phyloP scores from a whole-genome alignment of 1,140 invertebrate genomes.

The Drosophila kikkawai region DNA sequence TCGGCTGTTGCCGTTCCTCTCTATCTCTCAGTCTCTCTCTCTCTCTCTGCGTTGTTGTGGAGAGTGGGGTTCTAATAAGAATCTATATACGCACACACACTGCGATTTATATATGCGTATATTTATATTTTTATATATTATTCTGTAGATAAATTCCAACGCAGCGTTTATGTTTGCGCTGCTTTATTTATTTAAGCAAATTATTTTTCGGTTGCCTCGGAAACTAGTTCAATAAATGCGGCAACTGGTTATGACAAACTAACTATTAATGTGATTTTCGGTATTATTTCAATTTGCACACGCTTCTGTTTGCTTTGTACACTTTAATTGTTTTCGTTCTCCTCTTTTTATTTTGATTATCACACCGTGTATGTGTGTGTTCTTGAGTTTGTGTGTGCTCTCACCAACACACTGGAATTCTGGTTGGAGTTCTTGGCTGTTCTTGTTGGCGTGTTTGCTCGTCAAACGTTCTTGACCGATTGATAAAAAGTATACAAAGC shows the following conservation, averaged over 20 bases:
- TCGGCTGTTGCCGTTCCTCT: constrained; percentile 15
- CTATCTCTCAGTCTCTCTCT: background rate
- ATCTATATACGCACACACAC: constrained; percentile 28
- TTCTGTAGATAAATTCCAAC: constrained; percentile 70
- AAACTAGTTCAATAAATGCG: constrained; percentile 74
- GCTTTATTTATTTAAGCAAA: constrained; percentile 80
- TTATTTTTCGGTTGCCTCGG: constrained; percentile 44
- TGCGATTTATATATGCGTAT: constrained; percentile 1
- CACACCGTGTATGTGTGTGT: constrained; percentile 36
- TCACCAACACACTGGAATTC: constrained; percentile 14
- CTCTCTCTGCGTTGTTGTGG: background rate
- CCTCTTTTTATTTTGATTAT: constrained; percentile 73
- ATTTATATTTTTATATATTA: constrained; percentile 18
- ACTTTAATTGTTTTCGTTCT: constrained; percentile 28
- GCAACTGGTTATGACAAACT: constrained; percentile 40
- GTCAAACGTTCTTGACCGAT: constrained; percentile 80
- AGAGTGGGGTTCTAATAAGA: constrained; percentile 59
- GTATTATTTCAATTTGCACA: constrained; percentile 25
- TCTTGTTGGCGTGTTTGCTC: constrained; percentile 47
- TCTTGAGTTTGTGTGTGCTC: constrained; percentile 1
- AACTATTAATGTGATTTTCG: constrained; percentile 25
- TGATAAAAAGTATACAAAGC: constrained; percentile 78
- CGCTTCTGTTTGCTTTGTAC: constrained; percentile 41
- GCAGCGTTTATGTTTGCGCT: constrained; percentile 62
- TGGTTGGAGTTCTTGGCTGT: constrained; percentile 13